These are phyloP conservation scores for Chroicocephalus ridibundus DNA, from an alignment of 2,113 vertebrate genomes.

Conservation along the genomic window DNA sequence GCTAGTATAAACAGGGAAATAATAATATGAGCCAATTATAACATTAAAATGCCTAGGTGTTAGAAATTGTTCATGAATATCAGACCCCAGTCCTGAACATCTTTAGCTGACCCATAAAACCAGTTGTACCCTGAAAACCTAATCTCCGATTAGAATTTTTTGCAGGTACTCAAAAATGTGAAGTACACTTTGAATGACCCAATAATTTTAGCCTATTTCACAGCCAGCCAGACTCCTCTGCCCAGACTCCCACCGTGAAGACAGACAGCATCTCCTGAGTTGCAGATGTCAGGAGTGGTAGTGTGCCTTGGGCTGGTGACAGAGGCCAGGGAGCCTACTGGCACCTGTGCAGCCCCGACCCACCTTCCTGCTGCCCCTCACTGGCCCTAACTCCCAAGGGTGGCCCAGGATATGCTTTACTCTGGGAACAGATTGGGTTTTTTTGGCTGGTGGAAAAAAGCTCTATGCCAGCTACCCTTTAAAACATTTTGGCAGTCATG, in stretches of 20 bases:
- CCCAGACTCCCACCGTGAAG: neutral
- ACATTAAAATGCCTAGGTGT: neutral
- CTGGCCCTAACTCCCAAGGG: rapidly evolving
- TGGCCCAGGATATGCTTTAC: neutral
- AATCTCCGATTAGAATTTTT: neutral
- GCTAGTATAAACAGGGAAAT: neutral
- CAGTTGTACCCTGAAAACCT: neutral
- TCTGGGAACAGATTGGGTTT: rapidly evolving
- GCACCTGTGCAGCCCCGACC: neutral
- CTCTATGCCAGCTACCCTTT: neutral
- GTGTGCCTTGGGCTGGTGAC: neutral
- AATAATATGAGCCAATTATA: constrained; percentile 24
- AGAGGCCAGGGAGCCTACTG: neutral
- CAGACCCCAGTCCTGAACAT: neutral
- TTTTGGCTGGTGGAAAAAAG: neutral
- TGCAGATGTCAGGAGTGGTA: neutral
- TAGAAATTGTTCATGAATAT: neutral
- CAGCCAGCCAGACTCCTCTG: neutral
- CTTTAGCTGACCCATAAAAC: neutral
- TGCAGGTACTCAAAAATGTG: neutral
- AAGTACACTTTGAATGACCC: neutral
- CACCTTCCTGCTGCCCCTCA: neutral
- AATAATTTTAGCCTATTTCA: neutral
- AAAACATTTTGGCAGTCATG: neutral
- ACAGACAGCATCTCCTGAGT: rapidly evolving